Conservation (phyloP, 2,797 vertebrate species). For the Luscinia luscinia region DNA sequence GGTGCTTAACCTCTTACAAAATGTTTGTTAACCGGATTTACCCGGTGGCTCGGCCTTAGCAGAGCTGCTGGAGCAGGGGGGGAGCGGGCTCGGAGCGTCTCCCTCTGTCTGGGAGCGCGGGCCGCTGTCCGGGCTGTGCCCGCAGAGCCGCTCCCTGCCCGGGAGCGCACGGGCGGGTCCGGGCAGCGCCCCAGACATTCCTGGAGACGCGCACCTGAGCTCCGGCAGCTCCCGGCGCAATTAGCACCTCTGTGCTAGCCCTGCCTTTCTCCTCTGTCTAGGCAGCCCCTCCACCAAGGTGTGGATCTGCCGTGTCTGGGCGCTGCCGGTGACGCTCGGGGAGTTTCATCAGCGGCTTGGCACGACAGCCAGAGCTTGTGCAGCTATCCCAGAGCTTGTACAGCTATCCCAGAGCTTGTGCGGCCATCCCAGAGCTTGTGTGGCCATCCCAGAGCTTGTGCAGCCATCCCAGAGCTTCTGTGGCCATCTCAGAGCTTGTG, state of each 20-base stretch:
- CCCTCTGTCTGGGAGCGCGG: not conserved
- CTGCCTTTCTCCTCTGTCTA: conserved; percentile 32
- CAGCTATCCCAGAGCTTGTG: too few species aligned
- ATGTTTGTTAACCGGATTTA: not conserved
- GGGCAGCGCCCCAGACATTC: conserved; percentile 41
- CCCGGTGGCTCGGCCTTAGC: accelerated
- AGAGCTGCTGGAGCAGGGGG: not conserved
- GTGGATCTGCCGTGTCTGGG: conserved; percentile 7
- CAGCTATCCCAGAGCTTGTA: not conserved
- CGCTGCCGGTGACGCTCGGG: not conserved
- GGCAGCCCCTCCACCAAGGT: conserved; percentile 38
- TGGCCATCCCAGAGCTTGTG: too few species aligned
- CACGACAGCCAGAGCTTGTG: accelerated
- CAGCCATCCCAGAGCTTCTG: too few species aligned
- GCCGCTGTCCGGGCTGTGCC: not conserved
- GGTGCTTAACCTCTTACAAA: not conserved
- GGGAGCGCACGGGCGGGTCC: not conserved
- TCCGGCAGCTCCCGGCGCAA: conserved; percentile 44
- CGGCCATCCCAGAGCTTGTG: too few species aligned
- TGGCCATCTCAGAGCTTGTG: too few species aligned
- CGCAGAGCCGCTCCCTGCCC: not conserved
- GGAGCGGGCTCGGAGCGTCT: not conserved
- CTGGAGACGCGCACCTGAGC: conserved; percentile 32
- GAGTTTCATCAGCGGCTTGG: conserved; percentile 11
- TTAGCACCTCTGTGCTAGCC: conserved; percentile 1